These are phyloP conservation scores for Ictalurus punctatus DNA, from an alignment of 2,113 vertebrate genomes.

Conservation along the genomic window DNA sequence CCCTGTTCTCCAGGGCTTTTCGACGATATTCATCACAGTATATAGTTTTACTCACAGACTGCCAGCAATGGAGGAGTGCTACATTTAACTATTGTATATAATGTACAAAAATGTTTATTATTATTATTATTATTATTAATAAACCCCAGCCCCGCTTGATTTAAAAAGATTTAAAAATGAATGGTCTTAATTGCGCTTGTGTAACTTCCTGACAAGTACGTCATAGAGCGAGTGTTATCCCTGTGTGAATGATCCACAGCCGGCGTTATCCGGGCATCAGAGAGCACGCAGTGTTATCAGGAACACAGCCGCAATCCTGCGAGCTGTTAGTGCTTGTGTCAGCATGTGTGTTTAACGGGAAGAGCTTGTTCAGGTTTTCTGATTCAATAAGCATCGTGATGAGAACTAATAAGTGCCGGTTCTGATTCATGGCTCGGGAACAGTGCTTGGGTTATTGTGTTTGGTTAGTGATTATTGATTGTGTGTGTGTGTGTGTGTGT, in stretches of 20 bases:
- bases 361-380: not conserved
- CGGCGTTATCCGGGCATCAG: not conserved
- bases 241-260: too few species aligned
- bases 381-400: not conserved
- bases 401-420: not conserved
- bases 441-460: not conserved
- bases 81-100: too few species aligned
- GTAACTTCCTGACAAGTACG: too few species aligned
- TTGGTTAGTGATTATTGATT: not conserved
- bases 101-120: too few species aligned
- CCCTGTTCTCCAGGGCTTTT: not conserved
- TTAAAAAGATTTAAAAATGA: too few species aligned
- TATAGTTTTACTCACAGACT: not conserved
- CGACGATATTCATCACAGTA: not conserved
- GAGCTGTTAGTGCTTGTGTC: not conserved
- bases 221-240: not conserved
- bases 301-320: not conserved
- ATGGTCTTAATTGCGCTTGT: too few species aligned
- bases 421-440: not conserved
- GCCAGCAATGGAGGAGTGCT: too few species aligned
- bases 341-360: not conserved
- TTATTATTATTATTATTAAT: too few species aligned
- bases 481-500: slow-evolving; percentile 12
- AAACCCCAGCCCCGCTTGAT: too few species aligned
- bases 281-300: not conserved